Evolutionary conservation across 2,797 vertebrate species (phyloP).

Genomic region (Coregonus suidteri): DNA sequence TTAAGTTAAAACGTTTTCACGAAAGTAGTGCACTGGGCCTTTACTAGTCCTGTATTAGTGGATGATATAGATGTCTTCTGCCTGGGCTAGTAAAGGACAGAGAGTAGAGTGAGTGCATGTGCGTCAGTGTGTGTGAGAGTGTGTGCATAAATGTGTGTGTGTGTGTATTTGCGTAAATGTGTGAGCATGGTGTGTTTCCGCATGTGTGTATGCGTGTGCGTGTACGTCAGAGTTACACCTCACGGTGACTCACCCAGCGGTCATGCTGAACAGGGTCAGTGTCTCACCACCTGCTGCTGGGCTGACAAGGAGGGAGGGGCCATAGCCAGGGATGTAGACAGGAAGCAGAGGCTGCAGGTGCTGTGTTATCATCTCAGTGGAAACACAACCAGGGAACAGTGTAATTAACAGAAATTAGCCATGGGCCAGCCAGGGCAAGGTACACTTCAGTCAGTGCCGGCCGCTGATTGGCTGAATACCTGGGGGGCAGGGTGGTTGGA

Average conservation of each 20-base stretch:
- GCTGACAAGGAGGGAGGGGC: conserved; percentile 50
- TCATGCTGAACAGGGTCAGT: conserved; percentile 36
- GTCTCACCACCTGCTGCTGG: conserved; percentile 60
- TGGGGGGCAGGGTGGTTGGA: no score
- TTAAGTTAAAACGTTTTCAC: no score
- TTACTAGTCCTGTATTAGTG: no score
- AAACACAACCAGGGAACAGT: conserved; percentile 38
- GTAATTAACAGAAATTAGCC: not conserved
- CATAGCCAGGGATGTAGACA: conserved; percentile 60
- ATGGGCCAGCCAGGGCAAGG: no score
- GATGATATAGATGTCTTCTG: no score
- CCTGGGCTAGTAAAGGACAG: conserved; percentile 5
- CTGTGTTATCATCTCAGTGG: conserved; percentile 72
- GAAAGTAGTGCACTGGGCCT: no score
- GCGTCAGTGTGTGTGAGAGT: conserved; percentile 5
- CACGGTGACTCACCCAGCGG: not conserved
- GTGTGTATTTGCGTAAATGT: not conserved
- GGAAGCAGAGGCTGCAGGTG: conserved; percentile 72
- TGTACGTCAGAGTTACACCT: not conserved
- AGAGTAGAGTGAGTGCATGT: not conserved
- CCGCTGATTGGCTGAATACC: no score
- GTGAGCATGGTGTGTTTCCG: not conserved
- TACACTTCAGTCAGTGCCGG: no score
- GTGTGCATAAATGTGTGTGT: not conserved
- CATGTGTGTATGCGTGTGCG: no score